Conservation (phyloP, 2,113 vertebrate genomes). For the Vidua macroura region DNA sequence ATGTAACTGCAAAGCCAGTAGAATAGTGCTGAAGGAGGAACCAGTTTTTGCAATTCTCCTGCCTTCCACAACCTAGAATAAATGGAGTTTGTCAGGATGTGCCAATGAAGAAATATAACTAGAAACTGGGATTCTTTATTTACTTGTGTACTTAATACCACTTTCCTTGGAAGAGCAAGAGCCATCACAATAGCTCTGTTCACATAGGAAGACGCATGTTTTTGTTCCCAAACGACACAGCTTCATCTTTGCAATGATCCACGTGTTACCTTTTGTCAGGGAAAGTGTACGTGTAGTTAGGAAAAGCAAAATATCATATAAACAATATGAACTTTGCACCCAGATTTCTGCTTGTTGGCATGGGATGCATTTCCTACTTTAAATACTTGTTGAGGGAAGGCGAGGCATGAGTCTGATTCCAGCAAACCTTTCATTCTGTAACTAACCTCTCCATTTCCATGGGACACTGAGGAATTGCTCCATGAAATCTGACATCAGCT, state of each 20-base stretch:
- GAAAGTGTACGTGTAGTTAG: not conserved
- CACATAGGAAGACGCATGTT: not conserved
- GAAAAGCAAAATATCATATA: not conserved
- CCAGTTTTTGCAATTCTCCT: not conserved
- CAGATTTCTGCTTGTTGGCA: not conserved
- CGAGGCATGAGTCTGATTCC: not conserved
- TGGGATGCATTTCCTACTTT: not conserved
- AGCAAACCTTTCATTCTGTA: not conserved
- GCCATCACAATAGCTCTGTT: not conserved
- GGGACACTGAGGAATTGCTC: not conserved
- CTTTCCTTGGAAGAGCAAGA: not conserved
- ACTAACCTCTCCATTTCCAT: not conserved
- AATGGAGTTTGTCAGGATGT: not conserved
- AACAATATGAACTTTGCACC: not conserved
- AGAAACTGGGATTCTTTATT: not conserved
- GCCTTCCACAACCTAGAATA: not conserved
- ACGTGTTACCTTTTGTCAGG: not conserved
- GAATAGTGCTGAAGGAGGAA: not conserved
- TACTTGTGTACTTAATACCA: not conserved
- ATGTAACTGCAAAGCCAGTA: not conserved
- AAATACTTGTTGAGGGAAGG: not conserved
- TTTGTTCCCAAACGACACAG: rapidly evolving
- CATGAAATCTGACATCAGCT: not conserved
- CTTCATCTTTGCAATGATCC: not conserved
- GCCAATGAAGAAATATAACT: not conserved